Conservation (phyloP, 1,140 invertebrate species). For the Colletes gigas region DNA sequence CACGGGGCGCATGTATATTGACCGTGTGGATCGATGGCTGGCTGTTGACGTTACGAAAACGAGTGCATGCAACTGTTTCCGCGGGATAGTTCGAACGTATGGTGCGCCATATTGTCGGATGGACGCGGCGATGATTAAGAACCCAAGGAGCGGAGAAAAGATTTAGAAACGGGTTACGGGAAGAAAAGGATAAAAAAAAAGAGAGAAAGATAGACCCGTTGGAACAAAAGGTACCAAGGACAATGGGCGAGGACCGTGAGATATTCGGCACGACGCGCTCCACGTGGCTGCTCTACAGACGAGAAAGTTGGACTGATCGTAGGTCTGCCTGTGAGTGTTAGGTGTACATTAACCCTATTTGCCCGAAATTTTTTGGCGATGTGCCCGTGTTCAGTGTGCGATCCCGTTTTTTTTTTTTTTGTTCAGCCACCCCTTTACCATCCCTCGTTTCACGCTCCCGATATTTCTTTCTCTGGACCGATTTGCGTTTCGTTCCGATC, state of each 20-base stretch:
- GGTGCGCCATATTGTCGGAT: slow-evolving; percentile 15
- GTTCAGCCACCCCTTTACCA: neutral
- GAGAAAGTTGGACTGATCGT: slow-evolving; percentile 76
- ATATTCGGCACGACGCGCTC: slow-evolving; percentile 74
- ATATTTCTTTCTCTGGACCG: slow-evolving; percentile 3
- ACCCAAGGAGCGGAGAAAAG: neutral
- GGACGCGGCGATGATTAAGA: slow-evolving; percentile 39
- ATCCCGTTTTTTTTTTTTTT: slow-evolving; percentile 58
- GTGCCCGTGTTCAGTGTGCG: slow-evolving; percentile 76
- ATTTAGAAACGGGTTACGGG: no score
- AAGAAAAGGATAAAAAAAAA: neutral
- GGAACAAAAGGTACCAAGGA: neutral
- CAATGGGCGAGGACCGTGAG: slow-evolving; percentile 6
- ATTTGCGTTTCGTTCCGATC: slow-evolving; percentile 48
- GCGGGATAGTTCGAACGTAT: neutral
- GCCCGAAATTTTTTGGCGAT: slow-evolving; percentile 75
- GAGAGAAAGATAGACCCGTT: neutral
- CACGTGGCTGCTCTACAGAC: slow-evolving; percentile 61
- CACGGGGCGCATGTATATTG: slow-evolving; percentile 43
- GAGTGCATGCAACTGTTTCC: slow-evolving; percentile 48
- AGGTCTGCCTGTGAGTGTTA: slow-evolving; percentile 81
- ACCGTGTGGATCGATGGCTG: slow-evolving; percentile 43
- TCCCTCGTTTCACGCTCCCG: neutral
- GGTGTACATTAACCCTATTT: slow-evolving; percentile 76
- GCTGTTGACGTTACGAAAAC: slow-evolving; percentile 24